Conservation (phyloP, 1,140 invertebrate species). For the Lepidurus arcticus region DNA sequence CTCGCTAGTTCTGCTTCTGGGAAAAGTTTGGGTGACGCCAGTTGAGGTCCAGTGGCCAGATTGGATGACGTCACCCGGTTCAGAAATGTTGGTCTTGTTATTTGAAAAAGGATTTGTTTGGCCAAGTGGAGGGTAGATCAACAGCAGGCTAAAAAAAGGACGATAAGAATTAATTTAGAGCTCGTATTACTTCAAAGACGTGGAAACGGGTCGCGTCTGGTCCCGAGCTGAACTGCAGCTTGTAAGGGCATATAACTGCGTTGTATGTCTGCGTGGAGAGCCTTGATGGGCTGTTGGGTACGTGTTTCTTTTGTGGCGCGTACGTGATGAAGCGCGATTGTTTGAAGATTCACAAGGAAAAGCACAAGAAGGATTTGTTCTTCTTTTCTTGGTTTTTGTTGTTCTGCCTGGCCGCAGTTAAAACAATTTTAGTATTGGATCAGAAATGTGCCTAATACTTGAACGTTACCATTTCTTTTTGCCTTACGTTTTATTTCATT, state of each 20-base stretch:
- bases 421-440: background rate
- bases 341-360: background rate
- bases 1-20: slow-evolving; percentile 4
- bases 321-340: background rate
- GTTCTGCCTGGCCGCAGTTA: background rate
- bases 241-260: background rate
- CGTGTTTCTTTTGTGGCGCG: background rate
- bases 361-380: too few species aligned
- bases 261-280: background rate
- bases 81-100: background rate
- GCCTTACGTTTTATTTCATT: too few species aligned
- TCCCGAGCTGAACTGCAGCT: too few species aligned
- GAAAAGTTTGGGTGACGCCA: background rate
- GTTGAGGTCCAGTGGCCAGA: slow-evolving; percentile 15
- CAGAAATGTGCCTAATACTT: background rate
- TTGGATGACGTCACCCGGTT: background rate
- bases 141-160: too few species aligned
- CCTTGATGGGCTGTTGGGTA: slow-evolving; percentile 9
- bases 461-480: too few species aligned
- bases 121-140: background rate
- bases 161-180: too few species aligned
- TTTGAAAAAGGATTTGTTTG: background rate
- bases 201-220: background rate
- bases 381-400: background rate
- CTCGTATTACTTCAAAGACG: background rate